These are phyloP conservation scores for Erebia aethiops DNA, from an alignment of 2,888 invertebrate genomes.

Conservation along the genomic window DNA sequence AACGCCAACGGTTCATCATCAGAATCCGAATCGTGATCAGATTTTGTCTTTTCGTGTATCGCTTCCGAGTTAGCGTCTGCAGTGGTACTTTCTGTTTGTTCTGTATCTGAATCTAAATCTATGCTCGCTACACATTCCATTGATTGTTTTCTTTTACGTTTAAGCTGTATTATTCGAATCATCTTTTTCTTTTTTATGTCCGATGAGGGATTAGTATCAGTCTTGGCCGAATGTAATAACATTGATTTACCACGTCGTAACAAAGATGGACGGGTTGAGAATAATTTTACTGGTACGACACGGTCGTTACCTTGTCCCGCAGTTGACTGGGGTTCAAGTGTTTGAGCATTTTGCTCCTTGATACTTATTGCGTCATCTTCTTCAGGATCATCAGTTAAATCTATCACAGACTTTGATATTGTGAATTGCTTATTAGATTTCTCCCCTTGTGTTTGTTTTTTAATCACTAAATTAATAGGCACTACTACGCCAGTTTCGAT, in stretches of 20 bases:
- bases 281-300: conserved; percentile 52
- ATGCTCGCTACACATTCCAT: background rate
- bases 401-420: conserved; percentile 49
- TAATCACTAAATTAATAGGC: conserved; percentile 65
- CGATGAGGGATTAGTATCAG: conserved; percentile 14
- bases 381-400: conserved; percentile 62
- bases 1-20: conserved; percentile 70
- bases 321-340: background rate
- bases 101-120: conserved; percentile 14
- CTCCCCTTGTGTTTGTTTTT: conserved; percentile 45
- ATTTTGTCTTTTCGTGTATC: conserved; percentile 3
- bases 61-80: background rate
- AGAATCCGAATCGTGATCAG: conserved; percentile 43
- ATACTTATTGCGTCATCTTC: conserved; percentile 26
- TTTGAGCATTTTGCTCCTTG: conserved; percentile 9
- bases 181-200: conserved; percentile 4
- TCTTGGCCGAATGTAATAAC: background rate
- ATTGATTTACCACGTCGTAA: conserved; percentile 31
- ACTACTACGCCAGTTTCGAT: conserved; percentile 55
- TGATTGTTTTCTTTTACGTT: conserved; percentile 27
- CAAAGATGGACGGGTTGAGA: conserved; percentile 45
- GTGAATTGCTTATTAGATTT: background rate
- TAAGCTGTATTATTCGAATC: background rate
- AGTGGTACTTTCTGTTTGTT: conserved; percentile 5
- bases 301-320: background rate